Conservation (phyloP, 2,888 invertebrate genomes). For the Diaprepes abbreviatus region DNA sequence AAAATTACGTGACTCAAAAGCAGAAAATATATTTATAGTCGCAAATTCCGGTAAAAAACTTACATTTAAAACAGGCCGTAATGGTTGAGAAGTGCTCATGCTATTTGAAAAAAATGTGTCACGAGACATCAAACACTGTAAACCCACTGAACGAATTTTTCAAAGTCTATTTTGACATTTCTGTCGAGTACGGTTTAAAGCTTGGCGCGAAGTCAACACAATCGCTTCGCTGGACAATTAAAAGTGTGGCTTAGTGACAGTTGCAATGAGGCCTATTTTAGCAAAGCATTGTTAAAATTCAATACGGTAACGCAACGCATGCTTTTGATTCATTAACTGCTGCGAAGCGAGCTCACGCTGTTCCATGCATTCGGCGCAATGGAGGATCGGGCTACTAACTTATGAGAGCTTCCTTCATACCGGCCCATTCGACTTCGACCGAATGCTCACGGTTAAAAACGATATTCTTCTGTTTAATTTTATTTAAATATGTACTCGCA, state of each 20-base stretch:
- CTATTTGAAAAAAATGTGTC: constrained; percentile 42
- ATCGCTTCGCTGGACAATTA: constrained; percentile 28
- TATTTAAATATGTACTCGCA: constrained; percentile 49
- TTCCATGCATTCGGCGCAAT: constrained; percentile 49
- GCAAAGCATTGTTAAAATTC: constrained; percentile 39
- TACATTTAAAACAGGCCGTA: constrained; percentile 58
- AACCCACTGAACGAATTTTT: constrained; percentile 42
- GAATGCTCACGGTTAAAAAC: constrained; percentile 62
- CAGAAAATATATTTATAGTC: constrained; percentile 20
- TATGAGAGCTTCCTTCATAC: constrained; percentile 59
- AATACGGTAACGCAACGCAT: constrained; percentile 43
- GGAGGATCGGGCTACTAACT: constrained; percentile 61
- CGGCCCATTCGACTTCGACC: constrained; percentile 59
- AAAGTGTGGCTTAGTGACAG: constrained; percentile 31
- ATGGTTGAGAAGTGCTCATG: constrained; percentile 57
- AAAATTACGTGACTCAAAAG: constrained; percentile 23
- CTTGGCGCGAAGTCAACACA: constrained; percentile 36
- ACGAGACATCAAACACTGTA: constrained; percentile 45
- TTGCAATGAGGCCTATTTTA: constrained; percentile 39
- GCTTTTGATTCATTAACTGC: constrained; percentile 44
- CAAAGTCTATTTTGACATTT: constrained; percentile 27
- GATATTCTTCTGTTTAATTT: constrained; percentile 55
- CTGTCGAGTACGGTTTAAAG: constrained; percentile 16
- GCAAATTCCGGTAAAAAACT: constrained; percentile 46
- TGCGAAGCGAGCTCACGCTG: constrained; percentile 48